phyloP scores from a whole-genome alignment of 2,888 invertebrate genomes.

The Phytoseiulus persimilis region DNA sequence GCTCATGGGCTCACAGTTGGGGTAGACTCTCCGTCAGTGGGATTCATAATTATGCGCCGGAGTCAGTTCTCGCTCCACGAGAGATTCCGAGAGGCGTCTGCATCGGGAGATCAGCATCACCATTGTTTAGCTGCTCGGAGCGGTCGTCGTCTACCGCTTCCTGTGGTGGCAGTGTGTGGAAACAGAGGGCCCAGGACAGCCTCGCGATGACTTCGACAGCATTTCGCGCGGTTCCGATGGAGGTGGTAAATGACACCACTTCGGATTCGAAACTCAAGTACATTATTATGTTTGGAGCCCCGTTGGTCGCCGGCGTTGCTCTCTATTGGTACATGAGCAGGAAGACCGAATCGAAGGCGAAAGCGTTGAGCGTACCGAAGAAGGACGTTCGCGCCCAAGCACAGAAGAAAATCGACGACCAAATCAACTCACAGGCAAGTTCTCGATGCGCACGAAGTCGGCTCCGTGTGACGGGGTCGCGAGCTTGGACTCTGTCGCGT shows the following conservation, averaged over 20 bases:
- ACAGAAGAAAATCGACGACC: constrained; percentile 22
- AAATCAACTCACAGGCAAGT: constrained; percentile 25
- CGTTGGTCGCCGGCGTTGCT: constrained; percentile 8
- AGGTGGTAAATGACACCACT: constrained; percentile 7
- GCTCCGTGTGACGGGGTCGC: too few relatives aligned
- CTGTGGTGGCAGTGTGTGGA: not conserved
- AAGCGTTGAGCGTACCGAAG: not conserved
- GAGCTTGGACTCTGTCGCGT: too few relatives aligned
- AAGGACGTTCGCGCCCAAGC: constrained; percentile 14
- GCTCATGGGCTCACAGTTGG: too few relatives aligned
- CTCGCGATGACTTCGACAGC: not conserved
- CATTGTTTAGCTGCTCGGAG: too few relatives aligned
- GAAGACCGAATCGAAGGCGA: not conserved
- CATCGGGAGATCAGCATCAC: too few relatives aligned
- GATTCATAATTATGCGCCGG: too few relatives aligned
- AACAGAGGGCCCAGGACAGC: not conserved
- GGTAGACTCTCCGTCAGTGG: too few relatives aligned
- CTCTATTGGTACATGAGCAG: constrained; percentile 33
- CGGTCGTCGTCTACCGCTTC: too few relatives aligned
- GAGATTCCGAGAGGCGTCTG: too few relatives aligned
- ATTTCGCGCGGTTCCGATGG: not conserved
- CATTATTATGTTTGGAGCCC: constrained; percentile 30
- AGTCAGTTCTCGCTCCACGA: too few relatives aligned
- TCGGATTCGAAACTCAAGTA: constrained; percentile 26
- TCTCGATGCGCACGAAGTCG: not conserved